Evolutionary conservation across 1,140 invertebrate genomes (phyloP), one percentile per base, ranked within the genome.

Genomic region (Caenorhabditis latens): DNA sequence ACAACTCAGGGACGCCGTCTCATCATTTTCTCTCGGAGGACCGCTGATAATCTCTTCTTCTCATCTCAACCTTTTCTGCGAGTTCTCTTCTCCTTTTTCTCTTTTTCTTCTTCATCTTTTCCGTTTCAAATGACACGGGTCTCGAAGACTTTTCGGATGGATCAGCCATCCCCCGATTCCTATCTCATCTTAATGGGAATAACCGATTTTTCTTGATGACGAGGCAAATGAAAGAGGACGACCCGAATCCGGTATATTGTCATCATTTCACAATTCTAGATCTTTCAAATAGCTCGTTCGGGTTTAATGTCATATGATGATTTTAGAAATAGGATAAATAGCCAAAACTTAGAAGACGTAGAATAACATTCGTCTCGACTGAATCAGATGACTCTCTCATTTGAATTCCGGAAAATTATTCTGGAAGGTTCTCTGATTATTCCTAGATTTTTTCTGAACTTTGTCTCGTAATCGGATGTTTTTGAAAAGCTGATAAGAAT

Each of bases 61-160:
- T 84, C 83, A 63, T 84, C 83, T 84, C 16, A 40, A 58, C 58
- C 83, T 84, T 58, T 84, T 61, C 83, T 57, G 21, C 16, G 58
- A 84, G 83, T 84, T 58, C 53, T 14, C 79, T 13, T 24, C 46
- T 40, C 79, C 21, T 58, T n/a, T 82, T 24, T 32, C 32, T 42
- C 32, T 40, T 65, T 19, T 71, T 71, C 46, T 5, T 46, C 9
- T 24, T 6, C 11, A 21, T 13, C 3, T 50, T 40, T 40, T 32
- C 21, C 24, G 46, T 79, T 79, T 42, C 46, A 79, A 79, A 79
- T 79, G 71, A 42, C 46, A 13, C 71, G 71, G 50, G 14, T 79
- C 71, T 79, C 71, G 71, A n/a, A n/a, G n/a, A 50, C 71, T 42
- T 79, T 53, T 79, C 24, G 7, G n/a, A 79, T 79, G 32, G 32